phyloP scores from a whole-genome alignment of 2,113 vertebrate species.

The Scolopax mira region DNA sequence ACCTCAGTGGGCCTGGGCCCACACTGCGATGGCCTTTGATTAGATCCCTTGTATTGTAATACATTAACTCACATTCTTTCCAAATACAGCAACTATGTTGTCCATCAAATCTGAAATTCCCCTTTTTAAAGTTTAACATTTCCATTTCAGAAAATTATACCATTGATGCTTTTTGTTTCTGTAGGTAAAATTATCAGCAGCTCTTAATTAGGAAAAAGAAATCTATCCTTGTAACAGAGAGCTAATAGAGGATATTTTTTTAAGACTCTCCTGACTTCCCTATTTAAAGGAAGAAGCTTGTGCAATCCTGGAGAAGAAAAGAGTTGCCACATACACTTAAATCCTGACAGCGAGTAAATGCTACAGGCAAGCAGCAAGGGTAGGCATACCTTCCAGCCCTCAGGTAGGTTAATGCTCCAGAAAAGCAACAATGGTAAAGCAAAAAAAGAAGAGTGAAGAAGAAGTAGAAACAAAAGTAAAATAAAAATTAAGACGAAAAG shows the following conservation, averaged over 20 bases:
- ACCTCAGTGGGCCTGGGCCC: not conserved
- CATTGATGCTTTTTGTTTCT: not conserved
- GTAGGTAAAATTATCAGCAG: not conserved
- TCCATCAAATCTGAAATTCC: not conserved
- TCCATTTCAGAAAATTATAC: not conserved
- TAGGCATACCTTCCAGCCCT: not conserved
- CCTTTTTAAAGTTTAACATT: not conserved
- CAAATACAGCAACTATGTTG: not conserved
- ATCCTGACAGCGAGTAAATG: not conserved
- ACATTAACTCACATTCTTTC: not conserved
- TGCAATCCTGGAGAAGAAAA: not conserved
- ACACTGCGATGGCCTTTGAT: not conserved
- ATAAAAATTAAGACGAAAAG: not conserved
- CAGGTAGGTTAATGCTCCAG: not conserved
- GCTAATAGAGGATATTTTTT: not conserved
- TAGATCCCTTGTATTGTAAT: not conserved
- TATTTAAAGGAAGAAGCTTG: not conserved
- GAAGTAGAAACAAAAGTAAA: not conserved
- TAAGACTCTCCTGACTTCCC: not conserved
- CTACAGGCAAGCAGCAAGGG: not conserved
- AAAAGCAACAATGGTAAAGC: not conserved
- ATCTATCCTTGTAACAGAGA: not conserved
- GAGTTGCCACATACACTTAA: not conserved
- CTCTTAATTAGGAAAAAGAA: not conserved
- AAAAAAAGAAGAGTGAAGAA: no score